These are phyloP conservation scores for Euplagia quadripunctaria DNA, from an alignment of 2,888 invertebrate species.

Conservation along the genomic window DNA sequence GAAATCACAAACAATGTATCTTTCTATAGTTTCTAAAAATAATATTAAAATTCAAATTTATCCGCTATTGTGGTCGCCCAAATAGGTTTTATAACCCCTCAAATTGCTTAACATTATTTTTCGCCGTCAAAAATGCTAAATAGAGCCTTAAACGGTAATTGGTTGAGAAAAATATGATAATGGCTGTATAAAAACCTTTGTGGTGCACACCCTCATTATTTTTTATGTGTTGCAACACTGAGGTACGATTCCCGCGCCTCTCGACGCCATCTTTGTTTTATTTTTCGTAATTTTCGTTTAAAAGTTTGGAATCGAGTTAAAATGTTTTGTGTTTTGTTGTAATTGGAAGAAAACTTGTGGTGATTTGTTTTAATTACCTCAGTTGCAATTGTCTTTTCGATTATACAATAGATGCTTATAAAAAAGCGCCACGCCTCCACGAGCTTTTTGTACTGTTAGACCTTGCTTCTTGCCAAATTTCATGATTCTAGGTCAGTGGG, in stretches of 20 bases:
- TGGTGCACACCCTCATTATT: conserved; percentile 75
- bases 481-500: too few species aligned
- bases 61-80: conserved; percentile 29
- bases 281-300: conserved; percentile 44
- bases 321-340: conserved; percentile 8
- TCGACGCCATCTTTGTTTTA: conserved; percentile 66
- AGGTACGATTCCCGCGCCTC: conserved; percentile 66
- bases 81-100: conserved; percentile 56
- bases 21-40: conserved; percentile 12
- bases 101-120: conserved; percentile 52
- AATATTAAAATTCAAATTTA: conserved; percentile 45
- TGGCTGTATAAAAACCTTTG: conserved; percentile 77
- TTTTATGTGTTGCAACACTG: conserved; percentile 63
- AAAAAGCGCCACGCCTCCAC: too few species aligned
- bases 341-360: not conserved
- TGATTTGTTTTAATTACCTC: not conserved
- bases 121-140: conserved; percentile 71
- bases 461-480: too few species aligned
- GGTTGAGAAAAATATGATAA: conserved; percentile 80
- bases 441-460: too few species aligned
- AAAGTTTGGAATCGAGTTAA: conserved; percentile 38
- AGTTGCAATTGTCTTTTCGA: not conserved
- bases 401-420: not conserved
- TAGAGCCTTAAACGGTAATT: conserved; percentile 74
- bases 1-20: not conserved